Evolutionary conservation across 2,113 vertebrate species (phyloP), one percentile per base, ranked within the genome.

Genomic region (Natator depressus): DNA sequence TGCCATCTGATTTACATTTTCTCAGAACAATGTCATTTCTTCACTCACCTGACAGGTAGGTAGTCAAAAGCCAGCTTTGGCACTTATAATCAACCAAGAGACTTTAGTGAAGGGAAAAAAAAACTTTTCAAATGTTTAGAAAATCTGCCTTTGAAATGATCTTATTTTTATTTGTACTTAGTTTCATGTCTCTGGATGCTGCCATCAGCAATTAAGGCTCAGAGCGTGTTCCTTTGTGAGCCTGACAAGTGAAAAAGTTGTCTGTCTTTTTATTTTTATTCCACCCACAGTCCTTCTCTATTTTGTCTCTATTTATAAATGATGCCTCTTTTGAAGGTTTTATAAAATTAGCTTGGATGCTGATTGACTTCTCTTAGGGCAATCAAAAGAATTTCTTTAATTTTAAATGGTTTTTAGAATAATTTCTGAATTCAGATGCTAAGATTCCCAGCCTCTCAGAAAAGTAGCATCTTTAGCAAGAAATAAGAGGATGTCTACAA

Each of bases 251-350:
- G 38, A 89, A 88, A 46, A 88, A 83, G 31, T 76, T 80, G 24
- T 93, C 42, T 87, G 72, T 76, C 20, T 88, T 82, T 95, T 91
- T 59, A 50, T 90, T 97, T 95, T 89, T 80, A 35, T 85, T 69
- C 54, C 10, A 57, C 50, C 19, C 84, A 22, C 6, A 46, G 10
- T 80, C 59, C 46, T 75, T 16, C 59, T 27, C n/a, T 89, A 38
- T 25, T 29, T 72, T 92, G 10, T 89, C 31, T 94, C 38, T 78
- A 47, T 20, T 93, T 87, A n/a, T n/a, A 76, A 38, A 16, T 59
- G 19, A 86, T 35, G 54, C 24, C 27, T 91, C 29, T 86, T 96
- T 81, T 81, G 49, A 75, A 87, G 72, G 13, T 50, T 92, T 65
- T 17, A 5, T 93, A 90, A 88, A 94, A 91, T 88, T 53, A 91